phyloP scores from a whole-genome alignment of 53 echinoderm and acorn worm species.

The Holothuria leucospilota region DNA sequence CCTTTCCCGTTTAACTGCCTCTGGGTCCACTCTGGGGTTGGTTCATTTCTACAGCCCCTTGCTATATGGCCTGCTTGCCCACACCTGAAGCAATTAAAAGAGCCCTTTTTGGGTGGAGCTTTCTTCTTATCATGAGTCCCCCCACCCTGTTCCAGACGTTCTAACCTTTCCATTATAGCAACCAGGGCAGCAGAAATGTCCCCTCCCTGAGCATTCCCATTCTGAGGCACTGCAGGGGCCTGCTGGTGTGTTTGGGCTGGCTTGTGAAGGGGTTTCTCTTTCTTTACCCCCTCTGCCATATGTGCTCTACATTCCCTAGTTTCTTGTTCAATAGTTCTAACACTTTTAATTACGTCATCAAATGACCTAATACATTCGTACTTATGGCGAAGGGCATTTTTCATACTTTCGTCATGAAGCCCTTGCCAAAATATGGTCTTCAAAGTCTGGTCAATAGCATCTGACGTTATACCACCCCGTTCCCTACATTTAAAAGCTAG shows the following conservation, averaged over 20 bases:
- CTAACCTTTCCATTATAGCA: neutral
- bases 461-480: neutral
- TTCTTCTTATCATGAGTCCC: neutral
- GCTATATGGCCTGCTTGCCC: neutral
- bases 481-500: neutral
- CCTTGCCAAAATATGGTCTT: conserved; percentile 35
- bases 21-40: too few relatives aligned
- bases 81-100: neutral
- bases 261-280: neutral
- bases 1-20: neutral
- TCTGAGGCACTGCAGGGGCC: neutral
- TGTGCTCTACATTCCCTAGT: neutral
- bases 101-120: neutral
- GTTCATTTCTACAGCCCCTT: conserved; percentile 3
- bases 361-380: neutral
- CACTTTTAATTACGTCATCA: conserved; percentile 7
- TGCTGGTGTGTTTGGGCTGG: neutral
- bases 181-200: neutral
- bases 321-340: conserved; percentile 3
- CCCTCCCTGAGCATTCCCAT: too few relatives aligned
- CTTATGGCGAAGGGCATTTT: neutral
- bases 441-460: neutral
- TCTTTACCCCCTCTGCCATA: neutral
- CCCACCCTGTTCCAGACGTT: neutral
- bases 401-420: neutral